These are phyloP conservation scores for Cylloceria caligata DNA, from an alignment of 2,888 invertebrate genomes.

Conservation along the genomic window DNA sequence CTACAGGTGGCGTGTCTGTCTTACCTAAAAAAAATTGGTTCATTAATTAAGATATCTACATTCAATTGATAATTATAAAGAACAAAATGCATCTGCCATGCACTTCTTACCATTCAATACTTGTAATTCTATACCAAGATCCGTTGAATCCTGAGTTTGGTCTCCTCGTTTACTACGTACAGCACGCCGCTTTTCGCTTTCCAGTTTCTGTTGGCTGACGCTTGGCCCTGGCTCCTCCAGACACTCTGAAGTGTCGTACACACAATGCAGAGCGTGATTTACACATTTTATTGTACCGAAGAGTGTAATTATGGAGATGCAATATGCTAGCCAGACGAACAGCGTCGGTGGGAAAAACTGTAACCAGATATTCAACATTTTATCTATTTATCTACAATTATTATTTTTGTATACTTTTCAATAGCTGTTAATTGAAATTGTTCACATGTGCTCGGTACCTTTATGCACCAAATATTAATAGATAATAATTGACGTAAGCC, in stretches of 20 bases:
- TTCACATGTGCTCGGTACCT: too few species aligned
- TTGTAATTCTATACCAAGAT: slow-evolving; percentile 82
- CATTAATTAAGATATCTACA: background rate
- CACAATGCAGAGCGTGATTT: slow-evolving; percentile 95
- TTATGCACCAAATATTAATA: too few species aligned
- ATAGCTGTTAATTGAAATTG: too few species aligned
- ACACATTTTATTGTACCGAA: slow-evolving; percentile 94
- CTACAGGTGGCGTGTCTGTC: slow-evolving; percentile 85
- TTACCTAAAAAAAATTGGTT: slow-evolving; percentile 74
- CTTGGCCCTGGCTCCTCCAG: slow-evolving; percentile 87
- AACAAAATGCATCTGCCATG: background rate
- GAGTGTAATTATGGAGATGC: slow-evolving; percentile 91
- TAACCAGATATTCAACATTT: slow-evolving; percentile 74
- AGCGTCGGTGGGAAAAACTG: slow-evolving; percentile 95
- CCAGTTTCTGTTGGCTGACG: slow-evolving; percentile 85
- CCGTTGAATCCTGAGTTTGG: slow-evolving; percentile 83
- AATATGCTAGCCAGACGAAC: slow-evolving; percentile 95
- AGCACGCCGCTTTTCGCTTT: slow-evolving; percentile 84
- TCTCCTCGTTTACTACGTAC: slow-evolving; percentile 80
- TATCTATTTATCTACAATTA: background rate
- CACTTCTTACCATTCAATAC: slow-evolving; percentile 80
- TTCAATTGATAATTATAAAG: background rate
- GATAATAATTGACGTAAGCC: too few species aligned
- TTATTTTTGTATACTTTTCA: too few species aligned
- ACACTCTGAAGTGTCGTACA: slow-evolving; percentile 98